Evolutionary conservation across 2,888 invertebrate genomes (phyloP), one percentile per base, ranked within the genome.

Genomic region (Timema podura): DNA sequence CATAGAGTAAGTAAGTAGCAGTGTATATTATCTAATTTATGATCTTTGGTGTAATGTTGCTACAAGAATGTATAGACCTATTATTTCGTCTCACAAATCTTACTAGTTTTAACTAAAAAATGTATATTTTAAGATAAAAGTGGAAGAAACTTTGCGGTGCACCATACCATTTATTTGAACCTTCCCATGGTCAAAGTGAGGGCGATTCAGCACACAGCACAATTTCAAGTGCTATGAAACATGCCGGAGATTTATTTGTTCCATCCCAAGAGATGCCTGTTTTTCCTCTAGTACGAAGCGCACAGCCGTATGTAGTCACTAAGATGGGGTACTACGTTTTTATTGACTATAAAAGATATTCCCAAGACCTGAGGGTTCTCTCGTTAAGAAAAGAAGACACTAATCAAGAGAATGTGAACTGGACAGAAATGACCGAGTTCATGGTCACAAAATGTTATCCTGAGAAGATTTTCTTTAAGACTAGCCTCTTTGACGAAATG

Each of bases 241-340:
- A 54, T 54, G 54, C n/a, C 54, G 54, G n/a, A 13, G n/a, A 5
- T 54, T 54, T 54, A 54, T 54, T 54, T 13, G 54, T 11, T 54
- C 54, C 54, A 6, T 54, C 54, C n/a, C 54, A 54, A 13, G 16
- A 15, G 16, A 13, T 54, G 16, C 3, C n/a, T 9, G 54, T 54
- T 54, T 6, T 54, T 11, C 16, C 15, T 54, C 54, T 54, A 15
- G 7, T 13, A 54, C 54, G 54, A 54, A 1, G 54, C 54, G 5
- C 54, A 54, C 54, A 54, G 16, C 3, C 54, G 54, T 54, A 54
- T 49, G 51, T 5, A 49, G 51, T 49, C 11, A 49, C 51, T 49
- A 49, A 49, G 51, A 49, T 49, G 51, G 51, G n/a, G n/a, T 49
- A 49, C 51, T 49, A 11, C 3, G 5, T 8, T 54, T 54, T 6